Conservation (phyloP, 2,888 invertebrate genomes). For the Tholera decimalis region DNA sequence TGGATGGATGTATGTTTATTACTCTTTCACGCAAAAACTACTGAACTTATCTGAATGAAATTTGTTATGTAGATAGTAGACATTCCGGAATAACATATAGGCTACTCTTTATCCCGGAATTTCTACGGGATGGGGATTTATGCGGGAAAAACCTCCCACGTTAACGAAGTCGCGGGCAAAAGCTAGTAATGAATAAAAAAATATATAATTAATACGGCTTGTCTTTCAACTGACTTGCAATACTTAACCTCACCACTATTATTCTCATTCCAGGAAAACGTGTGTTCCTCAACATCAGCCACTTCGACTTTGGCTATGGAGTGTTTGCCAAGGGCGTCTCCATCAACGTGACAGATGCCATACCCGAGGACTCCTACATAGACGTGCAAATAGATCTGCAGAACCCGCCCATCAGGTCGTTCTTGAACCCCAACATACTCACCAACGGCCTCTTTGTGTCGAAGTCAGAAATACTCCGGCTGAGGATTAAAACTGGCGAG, state of each 20-base stretch:
- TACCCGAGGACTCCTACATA: slow-evolving; percentile 86
- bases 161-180: too few species aligned
- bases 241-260: not conserved
- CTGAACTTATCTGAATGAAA: too few species aligned
- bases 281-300: slow-evolving; percentile 93
- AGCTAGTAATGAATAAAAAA: too few species aligned
- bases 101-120: too few species aligned
- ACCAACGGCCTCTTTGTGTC: slow-evolving; percentile 94
- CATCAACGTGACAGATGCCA: slow-evolving; percentile 75
- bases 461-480: slow-evolving; percentile 91
- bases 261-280: slow-evolving; percentile 88
- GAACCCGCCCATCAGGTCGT: slow-evolving; percentile 90
- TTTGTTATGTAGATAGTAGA: too few species aligned
- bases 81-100: too few species aligned
- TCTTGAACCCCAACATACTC: slow-evolving; percentile 88
- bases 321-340: slow-evolving; percentile 83
- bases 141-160: too few species aligned
- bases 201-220: too few species aligned
- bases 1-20: too few species aligned
- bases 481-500: slow-evolving; percentile 93
- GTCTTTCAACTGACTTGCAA: too few species aligned
- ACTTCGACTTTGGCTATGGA: slow-evolving; percentile 91
- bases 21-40: too few species aligned
- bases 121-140: too few species aligned
- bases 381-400: slow-evolving; percentile 92